phyloP scores from a whole-genome alignment of 2,797 vertebrate species.

The Pteronotus mesoamericanus region DNA sequence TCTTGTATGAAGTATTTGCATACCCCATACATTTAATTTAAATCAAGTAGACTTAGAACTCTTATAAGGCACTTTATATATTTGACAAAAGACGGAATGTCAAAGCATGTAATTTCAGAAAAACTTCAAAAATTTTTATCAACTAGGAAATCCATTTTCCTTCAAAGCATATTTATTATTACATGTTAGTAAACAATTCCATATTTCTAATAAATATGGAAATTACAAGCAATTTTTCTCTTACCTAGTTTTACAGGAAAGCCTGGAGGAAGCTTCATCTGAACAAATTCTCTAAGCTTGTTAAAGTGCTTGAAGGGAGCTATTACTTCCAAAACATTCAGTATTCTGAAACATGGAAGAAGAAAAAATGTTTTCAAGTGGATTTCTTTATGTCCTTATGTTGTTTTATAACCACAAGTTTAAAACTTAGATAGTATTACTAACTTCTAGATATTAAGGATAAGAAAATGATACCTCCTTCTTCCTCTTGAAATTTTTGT shows the following conservation, averaged over 20 bases:
- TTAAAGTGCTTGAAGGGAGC: slow-evolving; percentile 99
- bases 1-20: not conserved
- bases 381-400: not conserved
- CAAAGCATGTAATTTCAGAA: not conserved
- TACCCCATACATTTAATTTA: not conserved
- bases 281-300: slow-evolving; percentile 99
- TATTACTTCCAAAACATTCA: slow-evolving; percentile 99
- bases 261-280: slow-evolving; percentile 99
- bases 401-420: not conserved
- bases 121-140: not conserved
- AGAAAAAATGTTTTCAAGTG: not conserved
- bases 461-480: not conserved
- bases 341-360: slow-evolving; percentile 85
- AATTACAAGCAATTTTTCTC: not conserved
- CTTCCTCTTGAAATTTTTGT: not conserved
- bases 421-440: not conserved
- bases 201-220: not conserved
- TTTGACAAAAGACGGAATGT: not conserved
- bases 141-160: not conserved
- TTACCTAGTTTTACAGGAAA: slow-evolving; percentile 99
- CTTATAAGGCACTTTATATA: not conserved
- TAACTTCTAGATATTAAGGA: not conserved
- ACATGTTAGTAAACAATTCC: not conserved
- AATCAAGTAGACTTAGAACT: not conserved
- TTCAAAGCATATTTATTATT: slow-evolving; percentile 3